Evolutionary conservation across 2,113 vertebrate species (phyloP).

Genomic region (Rhombomys opimus): DNA sequence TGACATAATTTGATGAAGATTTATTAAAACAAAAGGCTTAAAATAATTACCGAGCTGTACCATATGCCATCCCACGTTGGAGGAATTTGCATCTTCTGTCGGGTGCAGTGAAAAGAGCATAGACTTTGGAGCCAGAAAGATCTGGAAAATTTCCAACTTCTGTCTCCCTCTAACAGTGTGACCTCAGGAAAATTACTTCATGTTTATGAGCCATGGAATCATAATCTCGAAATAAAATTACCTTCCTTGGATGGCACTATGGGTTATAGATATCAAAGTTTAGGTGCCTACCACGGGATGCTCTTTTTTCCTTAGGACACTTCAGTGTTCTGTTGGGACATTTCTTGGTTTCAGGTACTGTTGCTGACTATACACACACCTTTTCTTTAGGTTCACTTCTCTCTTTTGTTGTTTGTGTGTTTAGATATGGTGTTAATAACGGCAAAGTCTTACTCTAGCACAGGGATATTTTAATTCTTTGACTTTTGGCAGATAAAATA

Average conservation of each 20-base stretch:
- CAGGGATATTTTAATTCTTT: not conserved
- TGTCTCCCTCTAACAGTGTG: not conserved
- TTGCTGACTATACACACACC: not conserved
- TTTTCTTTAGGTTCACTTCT: not conserved
- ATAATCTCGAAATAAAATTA: not conserved
- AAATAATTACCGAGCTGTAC: slow-evolving; percentile 50
- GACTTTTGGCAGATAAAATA: not conserved
- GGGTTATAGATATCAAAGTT: not conserved
- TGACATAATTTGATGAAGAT: slow-evolving; percentile 62
- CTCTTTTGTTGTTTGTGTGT: not conserved
- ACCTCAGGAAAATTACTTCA: not conserved
- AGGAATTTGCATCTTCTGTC: slow-evolving; percentile 45
- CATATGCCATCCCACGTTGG: slow-evolving; percentile 17
- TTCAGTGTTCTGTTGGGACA: not conserved
- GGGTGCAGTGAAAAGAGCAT: not conserved
- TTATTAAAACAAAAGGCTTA: slow-evolving; percentile 71
- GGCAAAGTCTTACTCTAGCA: not conserved
- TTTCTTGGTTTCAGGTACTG: not conserved
- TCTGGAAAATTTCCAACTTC: slow-evolving; percentile 21
- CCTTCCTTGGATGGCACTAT: not conserved
- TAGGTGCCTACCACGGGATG: not conserved
- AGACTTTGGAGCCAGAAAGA: slow-evolving; percentile 2
- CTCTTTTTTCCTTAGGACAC: not conserved
- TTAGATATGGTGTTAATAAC: not conserved
- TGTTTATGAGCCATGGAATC: not conserved